Conservation (phyloP, 2,888 invertebrate species). For the Xanthia togata region DNA sequence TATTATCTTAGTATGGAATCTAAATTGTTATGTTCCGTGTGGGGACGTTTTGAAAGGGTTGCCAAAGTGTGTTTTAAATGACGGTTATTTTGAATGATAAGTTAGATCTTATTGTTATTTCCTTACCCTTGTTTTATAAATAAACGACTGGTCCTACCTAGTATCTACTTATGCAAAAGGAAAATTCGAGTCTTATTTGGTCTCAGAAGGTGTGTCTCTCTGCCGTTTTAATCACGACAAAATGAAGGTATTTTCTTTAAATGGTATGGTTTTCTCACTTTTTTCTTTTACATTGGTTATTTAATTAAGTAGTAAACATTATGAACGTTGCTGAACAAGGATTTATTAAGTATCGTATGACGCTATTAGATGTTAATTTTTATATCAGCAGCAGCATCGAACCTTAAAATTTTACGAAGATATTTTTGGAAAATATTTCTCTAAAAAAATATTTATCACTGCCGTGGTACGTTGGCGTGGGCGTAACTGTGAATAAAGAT, state of each 20-base stretch:
- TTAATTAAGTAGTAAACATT: slow-evolving; percentile 20
- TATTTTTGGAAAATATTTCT: slow-evolving; percentile 55
- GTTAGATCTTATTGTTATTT: slow-evolving; percentile 7
- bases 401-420: slow-evolving; percentile 28
- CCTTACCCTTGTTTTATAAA: slow-evolving; percentile 12
- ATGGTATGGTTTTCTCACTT: slow-evolving; percentile 22
- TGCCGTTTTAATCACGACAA: slow-evolving; percentile 15
- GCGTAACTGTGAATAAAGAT: slow-evolving; percentile 60
- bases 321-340: slow-evolving; percentile 43
- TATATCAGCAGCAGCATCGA: slow-evolving; percentile 46
- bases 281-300: slow-evolving; percentile 26
- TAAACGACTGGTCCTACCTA: neutral
- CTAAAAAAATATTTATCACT: slow-evolving; percentile 49
- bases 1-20: slow-evolving; percentile 55
- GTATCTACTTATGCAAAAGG: neutral
- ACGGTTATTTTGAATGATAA: slow-evolving; percentile 12
- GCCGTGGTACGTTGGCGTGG: slow-evolving; percentile 50
- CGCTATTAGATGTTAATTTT: neutral
- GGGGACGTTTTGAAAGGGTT: slow-evolving; percentile 29
- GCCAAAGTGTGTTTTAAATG: slow-evolving; percentile 16
- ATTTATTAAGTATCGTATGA: slow-evolving; percentile 24
- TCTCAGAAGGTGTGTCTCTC: neutral
- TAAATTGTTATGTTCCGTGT: slow-evolving; percentile 50
- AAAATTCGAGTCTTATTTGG: slow-evolving; percentile 7
- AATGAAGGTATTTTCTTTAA: neutral